Evolutionary conservation across 2,888 invertebrate genomes (phyloP).

Genomic region (Luffia ferchaultella): DNA sequence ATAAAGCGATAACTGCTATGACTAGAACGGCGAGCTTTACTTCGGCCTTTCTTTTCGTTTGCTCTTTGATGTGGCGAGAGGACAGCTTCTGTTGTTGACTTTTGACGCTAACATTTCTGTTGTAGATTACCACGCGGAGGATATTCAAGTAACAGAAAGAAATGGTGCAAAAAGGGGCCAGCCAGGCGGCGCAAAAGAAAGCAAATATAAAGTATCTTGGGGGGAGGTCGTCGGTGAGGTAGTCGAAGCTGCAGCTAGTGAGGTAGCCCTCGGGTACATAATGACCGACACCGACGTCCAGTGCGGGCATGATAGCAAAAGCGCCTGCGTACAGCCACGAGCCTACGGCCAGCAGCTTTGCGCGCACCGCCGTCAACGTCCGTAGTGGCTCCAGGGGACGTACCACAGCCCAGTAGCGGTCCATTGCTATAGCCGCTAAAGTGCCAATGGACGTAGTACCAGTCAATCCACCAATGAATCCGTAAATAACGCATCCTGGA

Average conservation of each 20-base stretch:
- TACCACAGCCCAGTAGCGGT: slow-evolving; percentile 84
- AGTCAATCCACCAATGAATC: slow-evolving; percentile 81
- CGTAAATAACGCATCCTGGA: slow-evolving; percentile 81
- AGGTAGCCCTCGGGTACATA: slow-evolving; percentile 87
- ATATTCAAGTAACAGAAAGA: slow-evolving; percentile 78
- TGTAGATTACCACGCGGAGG: slow-evolving; percentile 67
- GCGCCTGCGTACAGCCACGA: slow-evolving; percentile 79
- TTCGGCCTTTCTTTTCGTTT: slow-evolving; percentile 75
- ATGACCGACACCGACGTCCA: slow-evolving; percentile 73
- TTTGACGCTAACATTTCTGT: slow-evolving; percentile 50
- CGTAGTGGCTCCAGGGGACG: slow-evolving; percentile 76
- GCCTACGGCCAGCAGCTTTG: slow-evolving; percentile 66
- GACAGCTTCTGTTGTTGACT: slow-evolving; percentile 56
- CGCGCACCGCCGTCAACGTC: slow-evolving; percentile 68
- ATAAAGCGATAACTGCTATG: slow-evolving; percentile 73
- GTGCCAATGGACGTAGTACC: slow-evolving; percentile 85
- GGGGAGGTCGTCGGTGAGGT: slow-evolving; percentile 70
- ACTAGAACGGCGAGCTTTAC: slow-evolving; percentile 74
- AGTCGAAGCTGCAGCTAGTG: slow-evolving; percentile 88
- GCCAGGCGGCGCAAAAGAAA: slow-evolving; percentile 80
- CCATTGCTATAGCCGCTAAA: slow-evolving; percentile 80
- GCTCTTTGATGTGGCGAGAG: slow-evolving; percentile 64
- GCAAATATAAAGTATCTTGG: slow-evolving; percentile 75
- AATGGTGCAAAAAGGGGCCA: slow-evolving; percentile 75
- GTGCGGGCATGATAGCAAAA: slow-evolving; percentile 75